Evolutionary conservation across 2,888 invertebrate genomes (phyloP), one percentile per base, ranked within the genome.

Genomic region (Sarcophaga variegata): DNA sequence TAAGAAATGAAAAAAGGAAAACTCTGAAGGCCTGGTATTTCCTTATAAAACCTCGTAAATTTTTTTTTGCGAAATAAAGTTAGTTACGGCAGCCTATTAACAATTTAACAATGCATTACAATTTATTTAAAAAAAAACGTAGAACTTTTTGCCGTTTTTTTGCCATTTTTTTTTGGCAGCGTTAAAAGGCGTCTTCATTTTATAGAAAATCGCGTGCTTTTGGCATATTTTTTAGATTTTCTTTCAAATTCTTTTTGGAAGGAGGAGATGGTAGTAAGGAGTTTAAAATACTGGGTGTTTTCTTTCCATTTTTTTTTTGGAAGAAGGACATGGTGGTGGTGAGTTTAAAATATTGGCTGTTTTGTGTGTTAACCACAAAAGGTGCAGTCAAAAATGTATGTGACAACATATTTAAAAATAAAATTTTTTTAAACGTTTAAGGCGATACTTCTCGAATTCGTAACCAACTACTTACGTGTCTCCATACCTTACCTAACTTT

Each of bases 171-270:
- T 49, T 54, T 12, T 54, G 54, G 10, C 12, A 54, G 54, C 54
- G 5, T 54, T 54, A 14, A 14, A 59, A 74, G 70, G 37, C 47
- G 72, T 67, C 47, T 81, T 70, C 66, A 66, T 60, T 47, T 78
- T 76, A 63, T 47, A 59, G 60, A 20, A 83, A 79, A 81, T 87
- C 86, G 86, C 86, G 86, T 87, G 86, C 83, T 74, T 59, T 83
- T 67, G 66, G 76, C 77, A 83, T 72, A 80, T 83, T 72, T 47
- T 63, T 81, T 11, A 20, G 49, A 59, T 71, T 69, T 76, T 45
- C 54, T 77, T 45, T 76, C 49, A 37, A 37, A 37, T 37, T 37
- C 1, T 37, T 2, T 25, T 60, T 82, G 14, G 54, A 54, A 14
- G 54, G 17, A 17, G 5, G 0, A 14, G 3, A 54, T 17, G 17